A percentile compares a stretch with the other conserved stretches of the same genome.
Conservation (phyloP, 2,888 invertebrate genomes). For the Acleris holmiana region DNA sequence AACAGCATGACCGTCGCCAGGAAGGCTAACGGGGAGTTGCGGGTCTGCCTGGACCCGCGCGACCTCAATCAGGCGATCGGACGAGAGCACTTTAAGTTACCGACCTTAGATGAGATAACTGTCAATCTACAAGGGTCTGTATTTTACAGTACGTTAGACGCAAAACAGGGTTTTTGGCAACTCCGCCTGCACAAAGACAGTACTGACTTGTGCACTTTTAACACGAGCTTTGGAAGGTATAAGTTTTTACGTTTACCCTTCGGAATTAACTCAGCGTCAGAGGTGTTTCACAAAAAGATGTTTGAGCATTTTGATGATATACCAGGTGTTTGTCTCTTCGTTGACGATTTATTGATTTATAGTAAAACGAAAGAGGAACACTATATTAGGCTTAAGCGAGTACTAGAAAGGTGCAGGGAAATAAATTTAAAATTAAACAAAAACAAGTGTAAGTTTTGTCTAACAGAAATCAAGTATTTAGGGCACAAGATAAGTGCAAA, state of each 20-base stretch:
- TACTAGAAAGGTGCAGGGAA: not conserved
- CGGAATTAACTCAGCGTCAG: too few relatives aligned
- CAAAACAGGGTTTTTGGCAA: slow-evolving; percentile 31
- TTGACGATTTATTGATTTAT: not conserved
- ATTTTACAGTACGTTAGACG: slow-evolving; percentile 28
- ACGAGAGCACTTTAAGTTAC: slow-evolving; percentile 37
- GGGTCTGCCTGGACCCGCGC: slow-evolving; percentile 29
- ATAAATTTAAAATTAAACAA: not conserved
- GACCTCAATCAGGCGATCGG: slow-evolving; percentile 30
- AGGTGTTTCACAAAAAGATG: slow-evolving; percentile 2
- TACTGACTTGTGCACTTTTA: too few relatives aligned
- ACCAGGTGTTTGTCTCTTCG: not conserved
- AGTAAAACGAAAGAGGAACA: not conserved
- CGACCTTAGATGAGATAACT: slow-evolving; percentile 38
- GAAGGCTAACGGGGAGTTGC: too few relatives aligned
- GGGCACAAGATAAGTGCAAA: not conserved
- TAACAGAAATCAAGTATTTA: not conserved
- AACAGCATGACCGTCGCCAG: too few relatives aligned
- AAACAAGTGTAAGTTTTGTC: not conserved
- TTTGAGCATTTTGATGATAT: not conserved
- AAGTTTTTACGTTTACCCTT: too few relatives aligned
- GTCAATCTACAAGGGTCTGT: slow-evolving; percentile 25
- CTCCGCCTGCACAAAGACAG: slow-evolving; percentile 9
- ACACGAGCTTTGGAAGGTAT: too few relatives aligned
- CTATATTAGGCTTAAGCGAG: not conserved